Evolutionary conservation across 2,888 invertebrate species (phyloP).

Genomic region (Proisotoma minuta): DNA sequence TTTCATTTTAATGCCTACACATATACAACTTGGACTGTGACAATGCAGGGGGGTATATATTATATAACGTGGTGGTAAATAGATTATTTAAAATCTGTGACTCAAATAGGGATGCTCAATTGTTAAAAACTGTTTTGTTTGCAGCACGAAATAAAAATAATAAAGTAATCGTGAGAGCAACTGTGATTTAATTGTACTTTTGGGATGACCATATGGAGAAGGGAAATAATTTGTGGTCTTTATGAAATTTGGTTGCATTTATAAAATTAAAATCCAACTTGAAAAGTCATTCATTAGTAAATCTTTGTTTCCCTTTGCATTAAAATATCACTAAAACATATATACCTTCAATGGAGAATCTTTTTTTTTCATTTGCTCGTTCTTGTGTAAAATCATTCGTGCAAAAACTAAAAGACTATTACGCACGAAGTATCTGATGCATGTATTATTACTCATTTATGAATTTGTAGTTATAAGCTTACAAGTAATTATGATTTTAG

Average conservation of each 20-base stretch:
- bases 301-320: slow-evolving; percentile 40
- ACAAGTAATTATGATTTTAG: neutral
- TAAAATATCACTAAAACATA: slow-evolving; percentile 38
- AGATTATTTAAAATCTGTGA: no score
- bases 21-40: neutral
- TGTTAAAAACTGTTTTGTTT: neutral
- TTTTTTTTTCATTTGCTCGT: slow-evolving; percentile 38
- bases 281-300: slow-evolving; percentile 39
- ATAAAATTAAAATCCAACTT: neutral
- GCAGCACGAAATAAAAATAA: neutral
- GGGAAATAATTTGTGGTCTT: neutral
- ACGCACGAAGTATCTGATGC: slow-evolving; percentile 8
- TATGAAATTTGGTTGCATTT: neutral
- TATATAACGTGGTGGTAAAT: neutral
- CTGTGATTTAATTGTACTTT: slow-evolving; percentile 16
- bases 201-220: slow-evolving; percentile 14
- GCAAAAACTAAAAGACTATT: slow-evolving; percentile 27
- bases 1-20: neutral
- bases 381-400: slow-evolving; percentile 41
- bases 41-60: neutral
- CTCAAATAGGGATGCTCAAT: neutral
- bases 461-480: neutral
- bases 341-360: slow-evolving; percentile 18
- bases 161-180: slow-evolving; percentile 8
- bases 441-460: neutral